A percentile compares a stretch with the other conserved stretches of the same genome.
phyloP scores from a whole-genome alignment of 2,888 invertebrate species.

The Noctua pronuba region DNA sequence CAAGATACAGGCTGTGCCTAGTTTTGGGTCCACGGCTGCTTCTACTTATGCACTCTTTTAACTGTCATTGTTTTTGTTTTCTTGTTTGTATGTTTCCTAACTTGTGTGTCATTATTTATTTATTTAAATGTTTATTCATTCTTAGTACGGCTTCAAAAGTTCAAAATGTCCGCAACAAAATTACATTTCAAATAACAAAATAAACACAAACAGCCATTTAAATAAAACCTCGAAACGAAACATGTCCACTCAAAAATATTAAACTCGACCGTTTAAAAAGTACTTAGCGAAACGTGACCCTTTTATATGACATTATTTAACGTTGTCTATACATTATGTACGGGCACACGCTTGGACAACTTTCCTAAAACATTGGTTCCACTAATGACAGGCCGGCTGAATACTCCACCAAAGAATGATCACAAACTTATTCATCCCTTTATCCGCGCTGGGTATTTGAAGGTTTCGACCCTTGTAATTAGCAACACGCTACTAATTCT shows the following conservation, averaged over 20 bases:
- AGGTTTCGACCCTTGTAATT: constrained; percentile 83
- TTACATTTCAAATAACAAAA: constrained; percentile 35
- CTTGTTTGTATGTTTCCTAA: too few species aligned
- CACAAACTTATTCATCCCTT: constrained; percentile 85
- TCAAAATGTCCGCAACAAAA: constrained; percentile 17
- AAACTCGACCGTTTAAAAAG: constrained; percentile 62
- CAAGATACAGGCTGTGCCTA: too few species aligned
- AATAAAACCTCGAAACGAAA: constrained; percentile 50
- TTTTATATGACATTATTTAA: constrained; percentile 82
- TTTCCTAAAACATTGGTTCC: constrained; percentile 81
- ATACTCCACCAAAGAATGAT: constrained; percentile 82
- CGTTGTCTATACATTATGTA: constrained; percentile 70
- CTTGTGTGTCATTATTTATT: too few species aligned
- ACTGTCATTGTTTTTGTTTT: too few species aligned
- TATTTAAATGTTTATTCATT: neutral
- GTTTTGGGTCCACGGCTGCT: too few species aligned
- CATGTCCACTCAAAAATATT: constrained; percentile 61
- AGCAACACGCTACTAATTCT: constrained; percentile 77
- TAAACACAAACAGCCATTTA: constrained; percentile 47
- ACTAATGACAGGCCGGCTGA: constrained; percentile 82
- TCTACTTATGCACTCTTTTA: too few species aligned
- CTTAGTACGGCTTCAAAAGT: neutral
- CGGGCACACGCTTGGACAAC: constrained; percentile 70
- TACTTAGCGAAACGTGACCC: constrained; percentile 75
- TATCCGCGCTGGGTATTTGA: constrained; percentile 76